phyloP scores from a whole-genome alignment of 2,888 invertebrate genomes.

The Drosophila subsilvestris region DNA sequence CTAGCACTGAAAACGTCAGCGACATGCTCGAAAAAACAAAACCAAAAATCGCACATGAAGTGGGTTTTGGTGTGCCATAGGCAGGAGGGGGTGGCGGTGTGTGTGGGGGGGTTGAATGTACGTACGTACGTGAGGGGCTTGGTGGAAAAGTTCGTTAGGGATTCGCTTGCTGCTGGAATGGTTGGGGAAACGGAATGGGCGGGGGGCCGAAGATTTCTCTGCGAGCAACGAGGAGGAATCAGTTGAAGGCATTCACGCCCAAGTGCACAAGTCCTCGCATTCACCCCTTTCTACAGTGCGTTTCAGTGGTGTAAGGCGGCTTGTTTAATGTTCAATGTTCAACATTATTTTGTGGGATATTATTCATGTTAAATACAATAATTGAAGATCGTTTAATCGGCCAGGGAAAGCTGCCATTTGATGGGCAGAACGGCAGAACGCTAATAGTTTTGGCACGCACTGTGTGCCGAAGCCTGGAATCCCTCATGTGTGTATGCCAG shows the following conservation, averaged over 20 bases:
- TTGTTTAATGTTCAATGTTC: too few species aligned
- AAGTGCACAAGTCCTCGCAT: not conserved
- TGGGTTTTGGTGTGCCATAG: not conserved
- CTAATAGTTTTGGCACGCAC: not conserved
- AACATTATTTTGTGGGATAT: too few species aligned
- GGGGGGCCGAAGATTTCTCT: not conserved
- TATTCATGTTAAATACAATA: too few species aligned
- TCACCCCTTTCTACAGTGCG: not conserved
- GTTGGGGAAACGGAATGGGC: too few species aligned
- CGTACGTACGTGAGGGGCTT: not conserved
- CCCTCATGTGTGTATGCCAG: not conserved
- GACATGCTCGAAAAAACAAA: slow-evolving; percentile 5
- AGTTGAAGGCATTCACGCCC: not conserved
- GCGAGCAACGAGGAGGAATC: not conserved
- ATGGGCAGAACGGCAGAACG: not conserved
- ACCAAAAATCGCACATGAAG: slow-evolving; percentile 3
- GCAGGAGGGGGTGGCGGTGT: not conserved
- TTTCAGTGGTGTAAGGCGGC: not conserved
- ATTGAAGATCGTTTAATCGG: not conserved
- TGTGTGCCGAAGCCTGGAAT: not conserved
- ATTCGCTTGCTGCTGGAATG: not conserved
- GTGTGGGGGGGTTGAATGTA: not conserved
- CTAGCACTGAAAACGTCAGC: slow-evolving; percentile 6
- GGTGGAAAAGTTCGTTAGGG: not conserved
- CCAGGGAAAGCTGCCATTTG: not conserved